Conservation (phyloP, 2,888 invertebrate species). For the Nomada flava region DNA sequence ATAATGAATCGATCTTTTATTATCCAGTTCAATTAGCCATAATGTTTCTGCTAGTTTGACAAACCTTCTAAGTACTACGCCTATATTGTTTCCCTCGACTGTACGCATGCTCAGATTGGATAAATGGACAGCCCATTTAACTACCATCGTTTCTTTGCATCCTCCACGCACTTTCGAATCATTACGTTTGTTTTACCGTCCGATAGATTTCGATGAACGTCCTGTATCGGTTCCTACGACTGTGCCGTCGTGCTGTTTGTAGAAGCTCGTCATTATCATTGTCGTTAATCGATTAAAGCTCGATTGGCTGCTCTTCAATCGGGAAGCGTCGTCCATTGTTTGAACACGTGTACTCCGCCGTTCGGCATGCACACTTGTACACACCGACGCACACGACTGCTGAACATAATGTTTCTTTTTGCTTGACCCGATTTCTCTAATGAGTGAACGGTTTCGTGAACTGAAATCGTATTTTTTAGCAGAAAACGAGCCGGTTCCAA, state of each 20-base stretch:
- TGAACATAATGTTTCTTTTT: conserved; percentile 13
- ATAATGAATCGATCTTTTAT: background rate
- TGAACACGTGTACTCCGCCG: conserved; percentile 35
- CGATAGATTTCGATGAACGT: too few relatives aligned
- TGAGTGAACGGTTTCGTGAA: background rate
- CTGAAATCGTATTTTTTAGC: background rate
- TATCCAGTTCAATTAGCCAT: background rate
- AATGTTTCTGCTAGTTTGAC: too few relatives aligned
- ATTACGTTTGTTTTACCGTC: too few relatives aligned
- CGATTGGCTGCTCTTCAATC: conserved; percentile 48
- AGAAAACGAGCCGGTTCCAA: background rate
- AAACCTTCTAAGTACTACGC: too few relatives aligned
- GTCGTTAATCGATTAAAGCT: conserved; percentile 49
- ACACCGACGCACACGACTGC: background rate
- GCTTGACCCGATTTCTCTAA: conserved; percentile 5
- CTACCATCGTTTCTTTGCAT: too few relatives aligned
- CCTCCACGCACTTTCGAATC: too few relatives aligned
- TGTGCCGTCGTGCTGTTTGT: conserved; percentile 12
- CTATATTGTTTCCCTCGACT: too few relatives aligned
- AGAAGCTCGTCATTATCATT: conserved; percentile 40
- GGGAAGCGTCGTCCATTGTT: conserved; percentile 45
- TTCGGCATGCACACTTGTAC: background rate
- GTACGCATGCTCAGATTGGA: too few relatives aligned
- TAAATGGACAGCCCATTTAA: too few relatives aligned
- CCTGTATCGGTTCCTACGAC: background rate